Evolutionary conservation across 2,113 vertebrate species (phyloP), one percentile per base, ranked within the genome.

Genomic region (Empidonax traillii): DNA sequence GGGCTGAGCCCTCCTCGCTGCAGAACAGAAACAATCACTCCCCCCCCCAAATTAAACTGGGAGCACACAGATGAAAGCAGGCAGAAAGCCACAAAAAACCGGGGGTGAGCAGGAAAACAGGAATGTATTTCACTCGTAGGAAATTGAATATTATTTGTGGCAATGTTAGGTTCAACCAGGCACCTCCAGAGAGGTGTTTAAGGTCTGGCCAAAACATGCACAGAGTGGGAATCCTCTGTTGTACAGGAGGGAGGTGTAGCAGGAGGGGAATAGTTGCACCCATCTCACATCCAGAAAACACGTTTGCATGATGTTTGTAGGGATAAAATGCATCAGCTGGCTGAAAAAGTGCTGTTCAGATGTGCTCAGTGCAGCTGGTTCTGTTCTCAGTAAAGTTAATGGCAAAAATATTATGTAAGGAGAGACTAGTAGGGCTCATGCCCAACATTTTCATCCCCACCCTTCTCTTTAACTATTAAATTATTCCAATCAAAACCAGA

Each of bases 21-120:
- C 37, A 4, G 14, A 44, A 44, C 43, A 59, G 67, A 35, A 86
- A 35, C 27, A 35, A 27, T 68, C 27, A 15, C 63, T 67, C 59
- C 43, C 39, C n/a, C 43, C 22, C 2, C 0, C 1, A 1, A n/a
- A 14, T n/a, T 15, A 43, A 52, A 44, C 24, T 53, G 7, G 18
- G 37, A 33, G 33, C 59, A 49, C 2, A 16, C 9, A 37, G 52
- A 20, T 11, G 39, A 58, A 56, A 41, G 30, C 47, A 51, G 59
- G 37, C 22, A 56, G 35, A 66, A 87, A 62, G 35, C 30, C 33
- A 9, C 44, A 7, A 52, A n/a, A n/a, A 55, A 43, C 39, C 12
- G 20, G 69, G 25, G 39, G 7, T 15, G n/a, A 71, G 68, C 2
- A 55, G 51, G 68, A 55, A 90, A 73, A 89, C 4, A 17, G 1